These are phyloP conservation scores for Pseudois nayaur DNA, from an alignment of 2,113 vertebrate genomes.

Conservation along the genomic window DNA sequence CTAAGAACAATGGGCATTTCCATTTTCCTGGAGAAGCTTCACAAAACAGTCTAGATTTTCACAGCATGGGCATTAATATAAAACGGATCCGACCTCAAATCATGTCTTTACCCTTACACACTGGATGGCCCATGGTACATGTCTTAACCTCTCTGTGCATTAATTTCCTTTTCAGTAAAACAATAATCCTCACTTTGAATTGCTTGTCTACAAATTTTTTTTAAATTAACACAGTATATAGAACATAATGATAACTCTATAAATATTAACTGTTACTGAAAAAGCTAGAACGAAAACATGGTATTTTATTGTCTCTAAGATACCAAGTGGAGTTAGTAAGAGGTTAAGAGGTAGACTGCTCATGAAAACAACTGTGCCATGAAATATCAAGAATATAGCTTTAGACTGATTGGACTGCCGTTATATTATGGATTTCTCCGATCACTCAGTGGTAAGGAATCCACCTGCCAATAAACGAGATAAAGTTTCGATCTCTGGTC, in stretches of 20 bases:
- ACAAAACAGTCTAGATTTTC: neutral
- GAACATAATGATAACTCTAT: neutral
- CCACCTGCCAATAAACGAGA: neutral
- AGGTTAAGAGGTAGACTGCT: neutral
- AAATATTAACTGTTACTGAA: neutral
- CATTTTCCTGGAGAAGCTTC: neutral
- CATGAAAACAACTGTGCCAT: neutral
- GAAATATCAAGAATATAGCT: neutral
- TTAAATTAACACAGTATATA: neutral
- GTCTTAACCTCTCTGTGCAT: neutral
- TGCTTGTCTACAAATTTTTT: neutral
- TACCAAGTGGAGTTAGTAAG: neutral
- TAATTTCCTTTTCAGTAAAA: constrained; percentile 8
- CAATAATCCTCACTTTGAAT: neutral
- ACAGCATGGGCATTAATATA: neutral
- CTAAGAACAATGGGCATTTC: neutral
- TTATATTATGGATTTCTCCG: neutral
- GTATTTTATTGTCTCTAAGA: neutral
- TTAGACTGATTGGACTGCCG: neutral
- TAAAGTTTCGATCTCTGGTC: neutral
- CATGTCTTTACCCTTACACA: neutral
- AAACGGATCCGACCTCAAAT: neutral
- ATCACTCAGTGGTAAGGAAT: neutral
- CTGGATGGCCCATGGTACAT: neutral
- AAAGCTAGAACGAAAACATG: neutral